Conservation (phyloP, 1,140 invertebrate species). For the Asobara japonica region DNA sequence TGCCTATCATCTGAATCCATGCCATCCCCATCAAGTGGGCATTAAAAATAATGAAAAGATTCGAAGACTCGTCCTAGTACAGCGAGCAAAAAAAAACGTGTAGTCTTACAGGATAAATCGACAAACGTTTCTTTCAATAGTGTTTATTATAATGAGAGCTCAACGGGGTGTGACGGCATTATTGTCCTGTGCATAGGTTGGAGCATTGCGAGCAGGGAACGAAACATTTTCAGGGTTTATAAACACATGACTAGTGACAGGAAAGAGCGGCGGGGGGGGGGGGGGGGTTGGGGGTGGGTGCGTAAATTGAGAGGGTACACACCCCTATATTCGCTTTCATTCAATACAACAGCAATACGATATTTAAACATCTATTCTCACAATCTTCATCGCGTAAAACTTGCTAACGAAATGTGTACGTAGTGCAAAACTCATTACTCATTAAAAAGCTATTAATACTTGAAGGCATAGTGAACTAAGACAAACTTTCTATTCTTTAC, state of each 20-base stretch:
- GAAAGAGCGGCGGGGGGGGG: too few relatives aligned
- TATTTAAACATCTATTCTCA: constrained; percentile 38
- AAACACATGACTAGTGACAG: background rate
- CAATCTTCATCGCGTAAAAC: constrained; percentile 30
- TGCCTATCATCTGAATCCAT: constrained; percentile 12
- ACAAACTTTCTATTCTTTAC: background rate
- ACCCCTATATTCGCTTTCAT: constrained; percentile 31
- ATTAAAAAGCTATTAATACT: background rate
- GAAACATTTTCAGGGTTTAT: constrained; percentile 14
- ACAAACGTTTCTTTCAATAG: constrained; percentile 23
- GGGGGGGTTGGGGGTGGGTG: constrained; percentile 14
- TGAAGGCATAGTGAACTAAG: background rate
- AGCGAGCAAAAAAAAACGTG: background rate
- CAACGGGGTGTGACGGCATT: constrained; percentile 18
- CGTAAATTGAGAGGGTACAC: constrained; percentile 24
- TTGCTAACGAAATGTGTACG: constrained; percentile 30
- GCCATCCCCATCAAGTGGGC: constrained; percentile 29
- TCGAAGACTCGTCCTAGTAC: background rate
- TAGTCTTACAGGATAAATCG: constrained; percentile 18
- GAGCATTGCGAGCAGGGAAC: background rate
- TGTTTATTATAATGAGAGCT: constrained; percentile 28
- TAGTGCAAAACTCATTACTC: background rate
- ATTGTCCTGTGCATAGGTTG: constrained; percentile 26
- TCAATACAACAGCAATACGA: constrained; percentile 39
- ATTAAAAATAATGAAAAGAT: constrained; percentile 26